Conservation (phyloP, 1,140 invertebrate species). For the Macrostomum lignano region DNA sequence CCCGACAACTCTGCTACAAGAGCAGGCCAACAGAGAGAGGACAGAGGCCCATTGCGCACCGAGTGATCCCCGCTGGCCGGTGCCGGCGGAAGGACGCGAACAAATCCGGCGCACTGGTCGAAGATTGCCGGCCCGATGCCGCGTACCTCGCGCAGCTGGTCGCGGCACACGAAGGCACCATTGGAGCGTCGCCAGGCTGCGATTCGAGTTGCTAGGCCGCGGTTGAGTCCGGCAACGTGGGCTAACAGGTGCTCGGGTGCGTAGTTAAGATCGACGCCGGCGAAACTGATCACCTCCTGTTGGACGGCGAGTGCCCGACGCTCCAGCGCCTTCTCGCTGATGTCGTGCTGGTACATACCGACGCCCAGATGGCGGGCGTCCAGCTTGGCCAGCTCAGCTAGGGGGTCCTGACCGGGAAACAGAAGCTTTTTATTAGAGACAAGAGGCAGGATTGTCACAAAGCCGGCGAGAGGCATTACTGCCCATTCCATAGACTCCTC, state of each 20-base stretch:
- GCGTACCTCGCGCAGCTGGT: constrained; percentile 42
- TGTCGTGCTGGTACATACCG: constrained; percentile 67
- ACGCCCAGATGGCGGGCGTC: constrained; percentile 60
- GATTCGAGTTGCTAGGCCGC: constrained; percentile 42
- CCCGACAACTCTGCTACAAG: too few relatives aligned
- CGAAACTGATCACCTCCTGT: constrained; percentile 55
- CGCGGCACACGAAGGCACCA: constrained; percentile 40
- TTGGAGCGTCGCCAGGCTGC: constrained; percentile 41
- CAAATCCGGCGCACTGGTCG: constrained; percentile 60
- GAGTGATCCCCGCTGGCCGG: too few relatives aligned
- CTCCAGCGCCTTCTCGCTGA: constrained; percentile 43
- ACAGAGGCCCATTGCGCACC: too few relatives aligned
- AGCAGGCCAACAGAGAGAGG: too few relatives aligned
- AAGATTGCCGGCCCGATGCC: constrained; percentile 51
- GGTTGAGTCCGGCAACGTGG: constrained; percentile 47
- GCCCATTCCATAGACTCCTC: too few relatives aligned
- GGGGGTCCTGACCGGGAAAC: constrained; percentile 56
- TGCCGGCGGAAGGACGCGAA: too few relatives aligned
- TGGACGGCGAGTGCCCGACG: constrained; percentile 40
- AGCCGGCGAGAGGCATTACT: too few relatives aligned
- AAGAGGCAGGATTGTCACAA: too few relatives aligned
- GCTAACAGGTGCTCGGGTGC: constrained; percentile 46
- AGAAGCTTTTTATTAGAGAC: constrained; percentile 33
- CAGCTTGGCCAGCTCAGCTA: constrained; percentile 63
- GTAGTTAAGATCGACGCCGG: constrained; percentile 61